Conservation (phyloP, 1,140 invertebrate species). For the Drosophila dunni region DNA sequence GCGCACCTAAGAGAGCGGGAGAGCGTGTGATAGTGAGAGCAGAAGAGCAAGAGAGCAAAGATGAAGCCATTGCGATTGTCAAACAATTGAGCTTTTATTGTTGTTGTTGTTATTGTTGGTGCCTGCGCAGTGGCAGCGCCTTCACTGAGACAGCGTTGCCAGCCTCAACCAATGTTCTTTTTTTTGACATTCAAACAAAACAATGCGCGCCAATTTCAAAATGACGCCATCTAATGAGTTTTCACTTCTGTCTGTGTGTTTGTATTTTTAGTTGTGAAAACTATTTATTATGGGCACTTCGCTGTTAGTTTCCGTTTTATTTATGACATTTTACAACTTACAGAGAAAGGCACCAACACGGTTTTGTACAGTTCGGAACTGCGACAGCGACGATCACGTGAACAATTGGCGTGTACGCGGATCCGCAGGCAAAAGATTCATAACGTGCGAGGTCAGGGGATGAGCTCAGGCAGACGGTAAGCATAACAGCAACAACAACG, state of each 20-base stretch:
- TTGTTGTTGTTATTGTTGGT: constrained; percentile 62
- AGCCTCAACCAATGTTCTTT: constrained; percentile 10
- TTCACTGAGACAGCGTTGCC: constrained; percentile 40
- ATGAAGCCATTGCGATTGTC: constrained; percentile 31
- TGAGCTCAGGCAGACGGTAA: constrained; percentile 39
- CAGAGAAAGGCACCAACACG: constrained; percentile 38
- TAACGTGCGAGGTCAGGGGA: constrained; percentile 8
- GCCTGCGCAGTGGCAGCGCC: constrained; percentile 51
- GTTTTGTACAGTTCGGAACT: constrained; percentile 5
- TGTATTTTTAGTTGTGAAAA: background rate
- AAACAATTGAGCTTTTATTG: constrained; percentile 60
- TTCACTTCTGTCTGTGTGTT: too few relatives aligned
- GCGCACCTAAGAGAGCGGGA: constrained; percentile 15
- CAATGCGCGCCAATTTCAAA: constrained; percentile 39
- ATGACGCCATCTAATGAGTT: background rate
- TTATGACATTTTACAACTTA: constrained; percentile 62
- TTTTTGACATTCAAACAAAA: constrained; percentile 45
- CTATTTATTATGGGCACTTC: background rate
- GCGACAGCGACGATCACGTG: constrained; percentile 55
- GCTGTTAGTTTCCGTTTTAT: constrained; percentile 3
- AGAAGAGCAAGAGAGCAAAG: background rate
- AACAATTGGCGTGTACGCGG: constrained; percentile 54
- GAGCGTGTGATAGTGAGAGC: background rate
- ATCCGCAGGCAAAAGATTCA: constrained; percentile 51
- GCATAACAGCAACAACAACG: background rate